Conservation (phyloP, 2,113 vertebrate genomes). For the Amblyopsis rosae region DNA sequence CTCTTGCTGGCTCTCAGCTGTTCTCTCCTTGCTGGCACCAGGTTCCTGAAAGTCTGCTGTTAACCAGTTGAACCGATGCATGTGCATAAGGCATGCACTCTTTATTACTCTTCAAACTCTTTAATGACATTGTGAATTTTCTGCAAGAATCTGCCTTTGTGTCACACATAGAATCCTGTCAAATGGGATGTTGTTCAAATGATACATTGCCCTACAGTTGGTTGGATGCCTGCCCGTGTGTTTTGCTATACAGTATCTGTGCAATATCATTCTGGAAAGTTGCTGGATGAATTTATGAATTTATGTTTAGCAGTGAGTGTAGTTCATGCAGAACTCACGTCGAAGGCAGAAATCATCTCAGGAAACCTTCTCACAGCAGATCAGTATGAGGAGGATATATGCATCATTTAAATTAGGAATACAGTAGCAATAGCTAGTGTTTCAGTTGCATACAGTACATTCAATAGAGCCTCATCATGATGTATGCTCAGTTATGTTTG, state of each 20-base stretch:
- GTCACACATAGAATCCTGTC: constrained; percentile 52
- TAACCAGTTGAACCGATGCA: background rate
- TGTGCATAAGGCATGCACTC: background rate
- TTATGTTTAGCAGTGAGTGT: constrained; percentile 65
- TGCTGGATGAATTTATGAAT: constrained; percentile 45
- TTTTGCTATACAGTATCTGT: constrained; percentile 66
- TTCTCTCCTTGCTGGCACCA: constrained; percentile 61
- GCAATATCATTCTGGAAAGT: constrained; percentile 63
- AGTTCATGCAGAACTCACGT: constrained; percentile 71
- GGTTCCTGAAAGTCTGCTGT: constrained; percentile 62
- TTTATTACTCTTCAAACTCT: background rate
- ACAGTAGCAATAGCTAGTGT: constrained; percentile 4
- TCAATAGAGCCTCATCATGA: background rate
- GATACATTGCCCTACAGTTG: constrained; percentile 42
- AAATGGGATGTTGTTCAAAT: constrained; percentile 59
- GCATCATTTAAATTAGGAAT: constrained; percentile 21
- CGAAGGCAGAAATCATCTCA: constrained; percentile 62
- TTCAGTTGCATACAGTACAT: background rate
- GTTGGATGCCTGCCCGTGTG: constrained; percentile 51
- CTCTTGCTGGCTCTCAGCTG: constrained; percentile 63
- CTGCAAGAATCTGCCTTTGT: constrained; percentile 3
- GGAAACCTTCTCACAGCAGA: constrained; percentile 63
- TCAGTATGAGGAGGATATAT: constrained; percentile 38
- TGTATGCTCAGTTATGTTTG: background rate
- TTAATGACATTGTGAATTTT: constrained; percentile 1